These are phyloP conservation scores for Hecatera dysodea DNA, from an alignment of 2,888 invertebrate species.

Conservation along the genomic window DNA sequence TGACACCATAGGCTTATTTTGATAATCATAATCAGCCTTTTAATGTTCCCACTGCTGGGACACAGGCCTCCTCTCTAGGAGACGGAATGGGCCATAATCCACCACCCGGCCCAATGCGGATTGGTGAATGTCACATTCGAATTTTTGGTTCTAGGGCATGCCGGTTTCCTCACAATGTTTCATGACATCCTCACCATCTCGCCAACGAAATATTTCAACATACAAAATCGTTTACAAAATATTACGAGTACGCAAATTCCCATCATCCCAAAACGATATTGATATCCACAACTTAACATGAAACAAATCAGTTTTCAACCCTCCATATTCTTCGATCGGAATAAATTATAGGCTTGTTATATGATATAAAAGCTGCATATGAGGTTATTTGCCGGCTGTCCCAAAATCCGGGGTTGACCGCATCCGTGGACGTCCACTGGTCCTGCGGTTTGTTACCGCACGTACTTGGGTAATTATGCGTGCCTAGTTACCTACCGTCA, in stretches of 20 bases:
- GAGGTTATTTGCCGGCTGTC: slow-evolving; percentile 17
- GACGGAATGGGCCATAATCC: too few species aligned
- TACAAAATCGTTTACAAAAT: neutral
- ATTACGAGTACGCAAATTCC: neutral
- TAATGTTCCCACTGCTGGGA: too few species aligned
- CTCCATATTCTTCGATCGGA: slow-evolving; percentile 28
- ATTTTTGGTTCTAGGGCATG: neutral
- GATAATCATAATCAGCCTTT: too few species aligned
- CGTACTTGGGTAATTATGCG: slow-evolving; percentile 62
- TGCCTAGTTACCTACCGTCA: slow-evolving; percentile 11
- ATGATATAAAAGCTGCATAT: slow-evolving; percentile 9
- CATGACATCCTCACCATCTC: neutral
- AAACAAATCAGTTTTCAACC: slow-evolving; percentile 8
- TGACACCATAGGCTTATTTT: too few species aligned
- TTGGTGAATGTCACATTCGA: too few species aligned
- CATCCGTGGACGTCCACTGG: slow-evolving; percentile 33
- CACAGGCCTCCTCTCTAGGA: too few species aligned
- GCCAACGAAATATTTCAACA: neutral
- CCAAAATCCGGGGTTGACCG: slow-evolving; percentile 37
- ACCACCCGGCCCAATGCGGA: too few species aligned
- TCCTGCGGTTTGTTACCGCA: slow-evolving; percentile 54
- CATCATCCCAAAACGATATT: slow-evolving; percentile 1
- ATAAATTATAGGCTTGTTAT: slow-evolving; percentile 39
- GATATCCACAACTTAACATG: slow-evolving; percentile 10
- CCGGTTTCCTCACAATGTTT: neutral